Evolutionary conservation across 2,113 vertebrate species (phyloP), one percentile per base, ranked within the genome.

Genomic region (Symphodus melops): DNA sequence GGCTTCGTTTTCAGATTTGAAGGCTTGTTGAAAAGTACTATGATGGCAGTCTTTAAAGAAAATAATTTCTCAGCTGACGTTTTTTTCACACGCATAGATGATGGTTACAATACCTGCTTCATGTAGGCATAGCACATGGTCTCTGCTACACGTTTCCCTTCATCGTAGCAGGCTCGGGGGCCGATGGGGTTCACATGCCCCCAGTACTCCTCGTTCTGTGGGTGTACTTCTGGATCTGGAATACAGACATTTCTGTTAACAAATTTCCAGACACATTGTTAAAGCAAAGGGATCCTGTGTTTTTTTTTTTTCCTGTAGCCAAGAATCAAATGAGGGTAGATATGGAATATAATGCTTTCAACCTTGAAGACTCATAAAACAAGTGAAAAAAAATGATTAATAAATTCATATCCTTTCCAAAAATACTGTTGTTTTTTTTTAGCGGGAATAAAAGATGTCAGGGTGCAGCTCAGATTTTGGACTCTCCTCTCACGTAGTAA

Each of bases 121-220:
- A 98, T 99, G 88, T 99, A 99, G 54, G 98, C 97, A 8, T 99
- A 99, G 85, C 98, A 99, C 98, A 99, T 99, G 6, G 98, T 99
- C 92, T 99, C 98, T 0, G 98, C 98, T 5, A 99, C 98, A 0
- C 97, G 94, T 8, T 99, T 99, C 42, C 98, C 98, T 88, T 99
- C 98, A n/a, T 99, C 98, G 1, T 99, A 99, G 89, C 98, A 99
- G 8, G 98, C 98, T 56, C 98, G 94, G 10, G 98, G 98, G 9
- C 98, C 98, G 10, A 99, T 98, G 0, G 98, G 98, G 86, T 99
- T 99, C 65, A 99, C 98, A 0, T 99, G 97, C 8, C 98, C 98
- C 98, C 98, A 99, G 74, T 99, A 99, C 72, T 98, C 97, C 89
- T 99, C 98, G 72, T 95, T 97, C 60, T 99, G 98, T 72, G 98